Base-by-base conservation (phyloP, 2,113 vertebrate genomes). In the Crocuta crocuta region DNA sequence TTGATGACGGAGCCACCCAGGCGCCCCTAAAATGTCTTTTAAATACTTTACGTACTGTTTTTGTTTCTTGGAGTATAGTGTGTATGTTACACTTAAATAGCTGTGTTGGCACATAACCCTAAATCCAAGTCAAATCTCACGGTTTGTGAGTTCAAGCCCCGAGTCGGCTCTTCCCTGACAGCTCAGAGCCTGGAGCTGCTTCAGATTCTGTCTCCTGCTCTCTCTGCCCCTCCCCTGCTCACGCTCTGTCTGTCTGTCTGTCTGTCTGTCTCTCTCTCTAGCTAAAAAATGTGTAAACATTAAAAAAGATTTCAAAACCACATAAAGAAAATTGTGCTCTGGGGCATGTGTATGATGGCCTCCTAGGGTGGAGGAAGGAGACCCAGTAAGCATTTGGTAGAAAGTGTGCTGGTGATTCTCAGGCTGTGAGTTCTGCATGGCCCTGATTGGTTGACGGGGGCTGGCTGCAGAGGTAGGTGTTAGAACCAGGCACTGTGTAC, bases 191-290 rank as follows among this genome's bases (percentile, higher is more conserved):
- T 58, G 55, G 55, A 58, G 55, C 55, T 7, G 55, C 55, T 58
- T 58, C 55, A 1, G 19, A 58, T 58, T 58, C 21, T 23, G 58
- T 61, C 19, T 61, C 7, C 58, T 7, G 7, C 58, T 23, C 58
- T 61, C 58, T 23, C 21, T 23, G 19, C 58, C 7, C 58, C 2
- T 2, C 7, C 2, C 19, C 19, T 2, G 19, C 0, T 8, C 58
- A 7, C 21, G 19, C 58, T 3, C 21, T 7, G 1, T 23, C 58
- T 8, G 5, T 19, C 17, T 58, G 6, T 6, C 55, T 19, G 16
- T 53, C 13, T 53, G 4, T 53, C 50, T 53, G 2, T 53, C 53
- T 53, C 4, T 53, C 53, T 48, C 45, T 48, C 45, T 17, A 17
- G 1, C 16, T 16, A 39, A 55, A 55, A 55, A 11, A 55, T 17